phyloP scores from a whole-genome alignment of 2,797 vertebrate genomes.

The Setipinna tenuifilis region DNA sequence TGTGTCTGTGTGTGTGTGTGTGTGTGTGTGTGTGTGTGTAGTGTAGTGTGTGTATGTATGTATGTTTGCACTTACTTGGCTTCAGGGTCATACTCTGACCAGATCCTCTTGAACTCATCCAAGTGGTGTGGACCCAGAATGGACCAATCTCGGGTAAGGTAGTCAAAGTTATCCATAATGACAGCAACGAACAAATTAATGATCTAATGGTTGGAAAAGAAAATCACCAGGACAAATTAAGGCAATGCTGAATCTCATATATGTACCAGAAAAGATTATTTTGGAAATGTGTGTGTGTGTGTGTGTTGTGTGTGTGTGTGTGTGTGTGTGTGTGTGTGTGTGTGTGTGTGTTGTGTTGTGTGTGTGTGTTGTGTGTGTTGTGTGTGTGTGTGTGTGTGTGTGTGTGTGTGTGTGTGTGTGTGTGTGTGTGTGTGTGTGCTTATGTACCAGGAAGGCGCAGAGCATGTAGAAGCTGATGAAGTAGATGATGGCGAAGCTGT shows the following conservation, averaged over 20 bases:
- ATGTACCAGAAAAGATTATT: neutral
- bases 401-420: neutral
- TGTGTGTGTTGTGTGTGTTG: neutral
- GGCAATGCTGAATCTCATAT: neutral
- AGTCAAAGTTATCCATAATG: conserved; percentile 99
- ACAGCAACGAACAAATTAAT: conserved; percentile 99
- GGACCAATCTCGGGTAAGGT: conserved; percentile 98
- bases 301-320: neutral
- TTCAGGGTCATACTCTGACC: conserved; percentile 98
- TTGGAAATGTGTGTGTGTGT: neutral
- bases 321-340: neutral
- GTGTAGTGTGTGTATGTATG: conserved; percentile 54
- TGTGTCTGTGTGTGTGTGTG: too few relatives aligned
- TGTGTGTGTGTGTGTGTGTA: conserved; percentile 30
- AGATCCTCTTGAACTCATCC: conserved; percentile 98
- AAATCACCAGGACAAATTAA: neutral
- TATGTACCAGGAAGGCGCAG: conserved; percentile 94
- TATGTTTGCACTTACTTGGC: conserved; percentile 86
- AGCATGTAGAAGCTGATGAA: conserved; percentile 99
- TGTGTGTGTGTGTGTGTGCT: neutral
- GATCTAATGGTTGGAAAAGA: conserved; percentile 78
- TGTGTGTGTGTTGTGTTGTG: conserved; percentile 1
- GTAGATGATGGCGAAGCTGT: conserved; percentile 93
- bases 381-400: conserved; percentile 14
- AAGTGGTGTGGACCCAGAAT: conserved; percentile 97